A percentile compares a stretch with the other conserved stretches of the same genome.
phyloP scores from a whole-genome alignment of 2,888 invertebrate genomes.

The Chalcosyrphus nemorum region DNA sequence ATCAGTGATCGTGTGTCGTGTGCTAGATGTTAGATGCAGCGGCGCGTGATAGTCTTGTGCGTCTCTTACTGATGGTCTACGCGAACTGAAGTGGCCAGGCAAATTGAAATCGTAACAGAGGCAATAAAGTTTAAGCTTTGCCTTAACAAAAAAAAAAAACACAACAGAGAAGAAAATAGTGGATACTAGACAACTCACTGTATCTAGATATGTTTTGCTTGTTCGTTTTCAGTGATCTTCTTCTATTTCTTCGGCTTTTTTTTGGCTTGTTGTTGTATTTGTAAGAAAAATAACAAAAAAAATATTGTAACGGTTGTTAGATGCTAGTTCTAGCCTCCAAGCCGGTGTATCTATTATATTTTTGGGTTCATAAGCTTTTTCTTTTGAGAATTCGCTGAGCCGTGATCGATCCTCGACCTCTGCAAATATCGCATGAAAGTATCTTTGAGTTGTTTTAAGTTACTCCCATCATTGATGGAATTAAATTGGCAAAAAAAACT shows the following conservation, averaged over 20 bases:
- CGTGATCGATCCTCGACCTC: constrained; percentile 46
- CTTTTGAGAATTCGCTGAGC: constrained; percentile 56
- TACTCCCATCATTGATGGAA: constrained; percentile 15
- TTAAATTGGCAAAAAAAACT: constrained; percentile 46
- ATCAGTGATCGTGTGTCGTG: constrained; percentile 43
- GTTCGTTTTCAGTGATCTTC: constrained; percentile 22
- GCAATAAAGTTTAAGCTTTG: constrained; percentile 64
- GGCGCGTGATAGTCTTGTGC: constrained; percentile 47
- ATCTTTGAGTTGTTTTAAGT: background rate
- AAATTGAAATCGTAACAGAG: constrained; percentile 70
- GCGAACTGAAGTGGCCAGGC: constrained; percentile 67
- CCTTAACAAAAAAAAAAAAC: too few species aligned
- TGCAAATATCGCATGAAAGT: background rate
- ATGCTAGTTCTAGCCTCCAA: constrained; percentile 38
- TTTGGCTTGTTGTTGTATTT: constrained; percentile 21
- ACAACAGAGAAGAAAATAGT: constrained; percentile 12
- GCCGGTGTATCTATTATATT: constrained; percentile 32
- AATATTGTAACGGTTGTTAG: constrained; percentile 65
- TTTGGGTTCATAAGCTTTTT: constrained; percentile 45
- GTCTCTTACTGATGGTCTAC: constrained; percentile 63
- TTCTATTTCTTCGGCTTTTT: constrained; percentile 24
- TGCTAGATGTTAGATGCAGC: constrained; percentile 41
- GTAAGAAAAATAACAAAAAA: constrained; percentile 48
- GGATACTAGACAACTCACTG: background rate
- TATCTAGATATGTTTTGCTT: constrained; percentile 1